Conservation (phyloP, 2,888 invertebrate genomes). For the Notodonta dromedarius region DNA sequence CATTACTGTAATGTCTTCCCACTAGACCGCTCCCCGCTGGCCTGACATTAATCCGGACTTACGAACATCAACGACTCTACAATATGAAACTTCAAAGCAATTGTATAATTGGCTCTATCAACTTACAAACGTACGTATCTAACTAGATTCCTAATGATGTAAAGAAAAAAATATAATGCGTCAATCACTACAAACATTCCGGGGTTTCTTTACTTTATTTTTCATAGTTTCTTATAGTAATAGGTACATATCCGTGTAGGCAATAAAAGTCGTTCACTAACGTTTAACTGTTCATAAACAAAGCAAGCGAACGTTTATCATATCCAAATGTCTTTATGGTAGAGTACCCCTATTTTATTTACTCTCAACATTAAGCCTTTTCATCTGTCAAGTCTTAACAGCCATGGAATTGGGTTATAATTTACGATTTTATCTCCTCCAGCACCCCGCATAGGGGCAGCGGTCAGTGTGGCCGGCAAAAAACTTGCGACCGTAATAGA, state of each 20-base stretch:
- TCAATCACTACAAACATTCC: slow-evolving; percentile 7
- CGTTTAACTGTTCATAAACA: slow-evolving; percentile 49
- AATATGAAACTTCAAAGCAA: slow-evolving; percentile 24
- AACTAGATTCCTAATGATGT: background rate
- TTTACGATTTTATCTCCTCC: slow-evolving; percentile 82
- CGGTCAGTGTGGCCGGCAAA: slow-evolving; percentile 73
- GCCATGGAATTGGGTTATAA: slow-evolving; percentile 83
- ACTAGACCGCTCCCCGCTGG: slow-evolving; percentile 47
- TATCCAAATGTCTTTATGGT: slow-evolving; percentile 64
- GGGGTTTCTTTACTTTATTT: background rate
- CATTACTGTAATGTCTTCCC: slow-evolving; percentile 56
- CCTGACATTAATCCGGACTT: slow-evolving; percentile 37
- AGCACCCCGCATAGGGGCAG: slow-evolving; percentile 79
- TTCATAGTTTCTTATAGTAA: background rate
- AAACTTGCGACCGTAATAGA: slow-evolving; percentile 66
- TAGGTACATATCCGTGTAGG: slow-evolving; percentile 4
- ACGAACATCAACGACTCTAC: slow-evolving; percentile 13
- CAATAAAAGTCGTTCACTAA: slow-evolving; percentile 21
- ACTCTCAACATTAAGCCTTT: slow-evolving; percentile 77
- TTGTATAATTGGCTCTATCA: background rate
- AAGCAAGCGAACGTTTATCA: slow-evolving; percentile 63
- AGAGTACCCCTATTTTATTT: slow-evolving; percentile 73
- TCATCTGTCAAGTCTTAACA: slow-evolving; percentile 83
- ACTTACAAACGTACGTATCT: background rate
- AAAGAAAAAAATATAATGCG: background rate